Evolutionary conservation across 2,888 invertebrate species (phyloP).

Genomic region (Carpatolechia fugitivella): DNA sequence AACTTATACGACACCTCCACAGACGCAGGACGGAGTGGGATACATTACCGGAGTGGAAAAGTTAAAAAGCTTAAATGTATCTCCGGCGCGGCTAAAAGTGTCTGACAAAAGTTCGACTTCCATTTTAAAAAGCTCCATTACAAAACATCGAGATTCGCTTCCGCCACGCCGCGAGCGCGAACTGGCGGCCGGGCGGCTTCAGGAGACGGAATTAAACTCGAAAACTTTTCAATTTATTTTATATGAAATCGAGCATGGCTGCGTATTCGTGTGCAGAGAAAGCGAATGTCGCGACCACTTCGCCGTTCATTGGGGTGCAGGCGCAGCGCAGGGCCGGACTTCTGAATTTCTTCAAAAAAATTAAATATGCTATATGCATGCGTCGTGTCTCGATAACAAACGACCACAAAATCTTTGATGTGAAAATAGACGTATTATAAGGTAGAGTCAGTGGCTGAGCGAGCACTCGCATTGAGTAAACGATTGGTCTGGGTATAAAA

Average conservation of each 20-base stretch:
- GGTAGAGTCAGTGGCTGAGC: too few species aligned
- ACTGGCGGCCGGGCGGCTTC: slow-evolving; percentile 62
- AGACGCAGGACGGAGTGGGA: slow-evolving; percentile 67
- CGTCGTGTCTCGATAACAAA: too few species aligned
- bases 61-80: slow-evolving; percentile 80
- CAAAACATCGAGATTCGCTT: slow-evolving; percentile 79
- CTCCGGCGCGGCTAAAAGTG: slow-evolving; percentile 78
- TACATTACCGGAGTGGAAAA: slow-evolving; percentile 79
- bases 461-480: too few species aligned
- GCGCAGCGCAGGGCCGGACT: too few species aligned
- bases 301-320: neutral
- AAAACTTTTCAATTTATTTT: slow-evolving; percentile 74
- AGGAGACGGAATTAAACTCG: slow-evolving; percentile 68
- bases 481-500: too few species aligned
- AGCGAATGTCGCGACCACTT: neutral
- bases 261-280: slow-evolving; percentile 44
- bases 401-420: too few species aligned
- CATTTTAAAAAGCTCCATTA: slow-evolving; percentile 80
- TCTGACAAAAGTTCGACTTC: slow-evolving; percentile 80
- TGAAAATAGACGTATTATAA: too few species aligned
- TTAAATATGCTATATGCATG: too few species aligned
- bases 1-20: slow-evolving; percentile 67
- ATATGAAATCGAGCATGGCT: slow-evolving; percentile 62
- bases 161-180: slow-evolving; percentile 67
- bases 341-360: too few species aligned